Percentiles rank a stretch among this genome's conserved stretches.
These are phyloP conservation scores for Cheirogaleus medius DNA, from an alignment of 2,113 vertebrate species.

Conservation along the genomic window DNA sequence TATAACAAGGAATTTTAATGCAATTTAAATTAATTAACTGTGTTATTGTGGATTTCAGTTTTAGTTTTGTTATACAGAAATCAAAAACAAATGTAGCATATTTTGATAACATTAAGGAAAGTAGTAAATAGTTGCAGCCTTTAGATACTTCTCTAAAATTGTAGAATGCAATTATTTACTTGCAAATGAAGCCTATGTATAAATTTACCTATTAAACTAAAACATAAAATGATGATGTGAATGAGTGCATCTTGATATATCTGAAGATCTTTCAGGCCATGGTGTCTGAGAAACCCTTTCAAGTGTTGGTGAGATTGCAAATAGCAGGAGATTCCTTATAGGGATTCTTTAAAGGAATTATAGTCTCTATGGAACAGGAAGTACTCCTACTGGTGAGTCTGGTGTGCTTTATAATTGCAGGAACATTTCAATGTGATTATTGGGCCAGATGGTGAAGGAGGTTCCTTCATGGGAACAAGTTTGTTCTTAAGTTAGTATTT, in stretches of 20 bases:
- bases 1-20: constrained; percentile 46
- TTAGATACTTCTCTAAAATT: not conserved
- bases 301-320: not conserved
- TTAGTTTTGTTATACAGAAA: constrained; percentile 36
- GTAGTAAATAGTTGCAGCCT: not conserved
- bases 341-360: not conserved
- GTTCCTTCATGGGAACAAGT: not conserved
- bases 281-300: not conserved
- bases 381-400: not conserved
- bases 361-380: not conserved
- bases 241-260: not conserved
- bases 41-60: constrained; percentile 30
- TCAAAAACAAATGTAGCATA: not conserved
- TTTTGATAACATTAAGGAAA: not conserved
- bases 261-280: not conserved
- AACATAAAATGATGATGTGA: not conserved
- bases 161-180: not conserved
- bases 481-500: constrained; percentile 3
- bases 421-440: not conserved
- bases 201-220: not conserved
- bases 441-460: not conserved
- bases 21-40: constrained; percentile 31
- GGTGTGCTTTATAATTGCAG: not conserved
- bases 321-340: not conserved
- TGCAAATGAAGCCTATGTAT: not conserved